Conservation (phyloP, 2,888 invertebrate species). For the Erebia palarica region DNA sequence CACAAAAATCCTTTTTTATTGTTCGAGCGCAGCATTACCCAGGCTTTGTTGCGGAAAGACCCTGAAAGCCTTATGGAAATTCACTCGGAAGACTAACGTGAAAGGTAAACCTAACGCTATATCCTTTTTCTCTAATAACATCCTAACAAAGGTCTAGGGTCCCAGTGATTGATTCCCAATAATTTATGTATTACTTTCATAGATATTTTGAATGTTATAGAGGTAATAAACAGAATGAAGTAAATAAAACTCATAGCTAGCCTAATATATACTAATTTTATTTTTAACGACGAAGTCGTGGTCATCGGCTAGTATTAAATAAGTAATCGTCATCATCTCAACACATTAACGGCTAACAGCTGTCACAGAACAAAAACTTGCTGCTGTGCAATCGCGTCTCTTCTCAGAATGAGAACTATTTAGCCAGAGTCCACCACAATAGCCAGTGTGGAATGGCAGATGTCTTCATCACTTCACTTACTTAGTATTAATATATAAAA, state of each 20-base stretch:
- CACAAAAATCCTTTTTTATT: conserved; percentile 17
- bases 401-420: too few species aligned
- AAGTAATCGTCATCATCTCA: too few species aligned
- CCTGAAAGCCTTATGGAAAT: conserved; percentile 17
- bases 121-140: conserved; percentile 12
- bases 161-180: conserved; percentile 7
- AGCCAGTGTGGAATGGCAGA: too few species aligned
- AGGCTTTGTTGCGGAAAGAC: conserved; percentile 14
- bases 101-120: conserved; percentile 1
- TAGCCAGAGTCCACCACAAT: too few species aligned
- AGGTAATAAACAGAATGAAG: neutral
- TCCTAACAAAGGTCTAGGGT: conserved; percentile 1
- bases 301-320: too few species aligned
- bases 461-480: too few species aligned
- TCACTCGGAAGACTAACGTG: neutral
- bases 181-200: conserved; percentile 9
- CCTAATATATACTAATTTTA: too few species aligned
- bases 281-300: too few species aligned
- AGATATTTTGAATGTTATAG: neutral
- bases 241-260: neutral
- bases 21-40: neutral
- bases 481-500: too few species aligned
- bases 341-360: too few species aligned
- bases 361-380: too few species aligned
- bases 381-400: too few species aligned